Evolutionary conservation across 2,113 vertebrate genomes (phyloP), one percentile per base, ranked within the genome.

Genomic region (Hoplias malabaricus): DNA sequence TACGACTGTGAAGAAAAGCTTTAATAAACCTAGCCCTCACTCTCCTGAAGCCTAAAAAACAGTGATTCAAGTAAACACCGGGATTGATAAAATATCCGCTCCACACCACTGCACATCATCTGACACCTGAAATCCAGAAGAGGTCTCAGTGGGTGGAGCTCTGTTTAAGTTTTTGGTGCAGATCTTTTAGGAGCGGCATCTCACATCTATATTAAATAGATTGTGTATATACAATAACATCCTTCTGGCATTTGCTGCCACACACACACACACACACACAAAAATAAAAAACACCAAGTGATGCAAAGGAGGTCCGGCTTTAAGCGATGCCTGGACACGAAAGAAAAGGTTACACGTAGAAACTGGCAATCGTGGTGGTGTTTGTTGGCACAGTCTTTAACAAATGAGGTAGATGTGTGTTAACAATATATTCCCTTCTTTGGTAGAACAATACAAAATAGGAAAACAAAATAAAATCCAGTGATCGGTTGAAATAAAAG

Each of bases 361-460:
- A 84, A 85, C 76, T 79, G 82, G 79, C 79, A 80, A 84, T 80
- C 74, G 79, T 87, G 87, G 76, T 57, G 72, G 61, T 83, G 84
- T 82, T 66, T 80, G 61, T 90, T 92, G 91, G 90, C 91, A 92
- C 90, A 84, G 85, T 89, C 83, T 86, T 83, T 88, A 87, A 89
- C 84, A 85, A 79, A 92, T 93, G 95, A 96, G 94, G 94, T 95
- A 96, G 95, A 92, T 92, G 89, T 87, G 85, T 90, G 77, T 78
- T 85, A 85, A 86, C 7, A 80, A 88, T 72, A 80, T 88, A 92
- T 84, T 80, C 87, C 90, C 88, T 90, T 91, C 92, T 94, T 91
- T 90, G 92, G 91, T 91, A 89, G 88, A 87, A 85, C 84, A 77
- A 84, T 86, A 90, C 80, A 89, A 88, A 85, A 83, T 75, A 86